A percentile compares a stretch with the other conserved stretches of the same genome.
phyloP scores from a whole-genome alignment of 2,113 vertebrate genomes.

The Hydrochoerus hydrochaeris region DNA sequence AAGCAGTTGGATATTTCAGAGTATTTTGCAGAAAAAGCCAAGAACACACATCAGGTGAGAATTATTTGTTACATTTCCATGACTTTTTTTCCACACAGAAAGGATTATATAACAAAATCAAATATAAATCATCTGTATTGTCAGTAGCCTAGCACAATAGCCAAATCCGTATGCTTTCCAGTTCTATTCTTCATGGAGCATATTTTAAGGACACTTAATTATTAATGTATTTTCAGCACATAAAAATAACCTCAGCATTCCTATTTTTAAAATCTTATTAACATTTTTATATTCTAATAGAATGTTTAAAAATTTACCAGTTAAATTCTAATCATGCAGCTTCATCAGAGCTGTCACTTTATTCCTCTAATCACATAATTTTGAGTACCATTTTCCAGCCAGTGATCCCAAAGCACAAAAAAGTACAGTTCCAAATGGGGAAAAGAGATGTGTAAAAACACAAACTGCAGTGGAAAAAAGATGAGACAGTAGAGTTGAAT shows the following conservation, averaged over 20 bases:
- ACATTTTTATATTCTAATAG: constrained; percentile 73
- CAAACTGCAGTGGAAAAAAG: neutral
- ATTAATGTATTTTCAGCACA: constrained; percentile 72
- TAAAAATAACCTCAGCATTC: constrained; percentile 77
- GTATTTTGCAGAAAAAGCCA: neutral
- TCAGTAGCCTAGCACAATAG: neutral
- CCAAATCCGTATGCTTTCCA: constrained; percentile 45
- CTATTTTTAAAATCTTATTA: constrained; percentile 80
- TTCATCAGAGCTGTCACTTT: constrained; percentile 42
- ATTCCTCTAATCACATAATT: neutral
- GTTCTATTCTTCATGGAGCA: constrained; percentile 41
- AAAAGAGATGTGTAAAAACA: neutral
- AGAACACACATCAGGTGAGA: constrained; percentile 8
- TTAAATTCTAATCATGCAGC: constrained; percentile 60
- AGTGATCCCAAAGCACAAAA: neutral
- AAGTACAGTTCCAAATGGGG: neutral
- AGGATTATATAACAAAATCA: constrained; percentile 30
- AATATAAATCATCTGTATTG: constrained; percentile 30
- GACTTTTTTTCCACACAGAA: constrained; percentile 44
- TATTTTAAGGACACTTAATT: constrained; percentile 74
- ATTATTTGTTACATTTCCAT: constrained; percentile 25
- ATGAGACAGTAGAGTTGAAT: neutral
- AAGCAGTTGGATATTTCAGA: neutral
- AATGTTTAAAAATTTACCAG: constrained; percentile 74
- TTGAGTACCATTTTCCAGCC: constrained; percentile 41